Percentiles rank a stretch among this genome's conserved stretches.
These are phyloP conservation scores for Puntigrus tetrazona DNA, from an alignment of 2,113 vertebrate genomes.

Conservation along the genomic window DNA sequence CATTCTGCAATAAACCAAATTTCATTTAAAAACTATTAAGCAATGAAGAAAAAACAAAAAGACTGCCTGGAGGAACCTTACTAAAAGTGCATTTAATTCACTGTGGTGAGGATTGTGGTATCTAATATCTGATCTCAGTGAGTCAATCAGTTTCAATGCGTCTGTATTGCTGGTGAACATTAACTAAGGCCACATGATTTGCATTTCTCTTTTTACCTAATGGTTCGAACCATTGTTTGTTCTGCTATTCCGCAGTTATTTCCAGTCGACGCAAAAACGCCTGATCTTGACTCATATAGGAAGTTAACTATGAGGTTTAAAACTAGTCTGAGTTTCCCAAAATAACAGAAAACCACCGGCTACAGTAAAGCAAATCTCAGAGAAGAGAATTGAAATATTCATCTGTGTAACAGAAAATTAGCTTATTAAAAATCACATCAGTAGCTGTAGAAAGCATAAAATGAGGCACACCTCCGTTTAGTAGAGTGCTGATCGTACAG, in stretches of 20 bases:
- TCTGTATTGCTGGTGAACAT: conserved; percentile 17
- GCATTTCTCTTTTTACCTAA: background rate
- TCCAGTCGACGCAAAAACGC: background rate
- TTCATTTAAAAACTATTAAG: background rate
- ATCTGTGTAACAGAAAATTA: background rate
- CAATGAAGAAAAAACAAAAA: background rate
- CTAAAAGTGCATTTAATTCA: background rate
- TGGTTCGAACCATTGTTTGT: background rate
- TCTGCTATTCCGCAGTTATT: background rate
- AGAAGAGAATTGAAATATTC: background rate
- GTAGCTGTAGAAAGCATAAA: background rate
- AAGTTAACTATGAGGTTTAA: background rate
- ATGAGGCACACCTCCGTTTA: background rate
- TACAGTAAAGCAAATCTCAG: background rate
- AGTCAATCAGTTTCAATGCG: background rate
- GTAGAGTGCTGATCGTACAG: background rate
- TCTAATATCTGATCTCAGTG: background rate
- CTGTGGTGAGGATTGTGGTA: background rate
- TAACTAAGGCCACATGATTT: conserved; percentile 35
- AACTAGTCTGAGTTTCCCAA: background rate
- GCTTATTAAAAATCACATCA: conserved; percentile 8
- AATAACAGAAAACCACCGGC: background rate
- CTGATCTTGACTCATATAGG: background rate
- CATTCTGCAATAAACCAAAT: background rate
- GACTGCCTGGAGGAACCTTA: background rate